phyloP scores from a whole-genome alignment of 37 sponge, comb jelly and placozoan genomes.

The Corticium candelabrum region DNA sequence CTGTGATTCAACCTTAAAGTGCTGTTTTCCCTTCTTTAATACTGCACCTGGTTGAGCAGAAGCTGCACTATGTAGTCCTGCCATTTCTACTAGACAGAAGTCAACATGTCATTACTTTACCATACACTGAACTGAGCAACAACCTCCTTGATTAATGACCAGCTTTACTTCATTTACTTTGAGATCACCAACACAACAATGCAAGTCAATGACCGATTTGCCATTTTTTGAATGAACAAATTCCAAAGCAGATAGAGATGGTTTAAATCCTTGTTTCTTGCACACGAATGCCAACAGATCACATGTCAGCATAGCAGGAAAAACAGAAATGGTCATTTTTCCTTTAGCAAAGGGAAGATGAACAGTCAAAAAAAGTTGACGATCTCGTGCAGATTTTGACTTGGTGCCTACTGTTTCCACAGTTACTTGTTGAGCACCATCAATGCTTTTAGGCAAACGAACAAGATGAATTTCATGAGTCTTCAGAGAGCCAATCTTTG shows the following conservation, averaged over 20 bases:
- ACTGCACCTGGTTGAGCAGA: no score
- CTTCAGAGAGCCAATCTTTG: background rate
- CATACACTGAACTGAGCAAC: no score
- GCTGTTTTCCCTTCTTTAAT: no score
- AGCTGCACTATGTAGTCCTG: no score
- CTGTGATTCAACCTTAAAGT: no score
- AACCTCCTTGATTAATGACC: background rate
- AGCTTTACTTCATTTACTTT: background rate
- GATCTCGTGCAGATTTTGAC: background rate
- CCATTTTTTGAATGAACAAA: background rate
- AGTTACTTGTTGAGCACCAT: no score
- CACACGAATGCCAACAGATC: background rate
- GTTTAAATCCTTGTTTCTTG: background rate
- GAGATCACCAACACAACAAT: background rate
- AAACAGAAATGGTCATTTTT: background rate
- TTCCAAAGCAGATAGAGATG: background rate
- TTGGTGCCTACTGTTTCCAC: background rate
- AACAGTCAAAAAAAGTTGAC: background rate
- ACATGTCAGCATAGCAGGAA: background rate
- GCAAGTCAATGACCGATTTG: background rate
- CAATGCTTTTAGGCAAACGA: no score
- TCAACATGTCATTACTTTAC: background rate
- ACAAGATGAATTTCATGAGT: background rate
- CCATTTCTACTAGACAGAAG: no score
- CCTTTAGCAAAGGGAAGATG: background rate